A percentile compares a stretch with the other conserved stretches of the same genome.
Conservation (phyloP, 2,888 invertebrate genomes). For the Nomada fucata region DNA sequence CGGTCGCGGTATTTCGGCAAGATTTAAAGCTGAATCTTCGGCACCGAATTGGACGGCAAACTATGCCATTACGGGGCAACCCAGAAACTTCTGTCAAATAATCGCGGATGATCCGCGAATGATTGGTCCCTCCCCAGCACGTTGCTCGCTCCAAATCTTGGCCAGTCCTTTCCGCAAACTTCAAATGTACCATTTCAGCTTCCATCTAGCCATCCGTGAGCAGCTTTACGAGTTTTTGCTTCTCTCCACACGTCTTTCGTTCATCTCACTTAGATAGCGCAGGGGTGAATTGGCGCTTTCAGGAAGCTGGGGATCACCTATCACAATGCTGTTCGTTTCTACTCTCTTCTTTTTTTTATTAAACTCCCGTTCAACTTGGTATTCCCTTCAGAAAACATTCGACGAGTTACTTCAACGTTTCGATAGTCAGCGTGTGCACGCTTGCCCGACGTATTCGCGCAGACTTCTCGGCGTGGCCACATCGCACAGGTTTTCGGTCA, state of each 20-base stretch:
- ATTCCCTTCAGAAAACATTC: too few relatives aligned
- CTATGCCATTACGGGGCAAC: slow-evolving; percentile 62
- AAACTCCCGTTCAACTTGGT: neutral
- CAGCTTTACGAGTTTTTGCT: slow-evolving; percentile 10
- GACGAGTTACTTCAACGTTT: too few relatives aligned
- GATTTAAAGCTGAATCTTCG: neutral
- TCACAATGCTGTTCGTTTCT: too few relatives aligned
- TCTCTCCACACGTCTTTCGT: neutral
- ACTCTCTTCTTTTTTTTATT: too few relatives aligned
- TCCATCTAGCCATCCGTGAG: neutral
- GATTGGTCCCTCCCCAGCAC: slow-evolving; percentile 7
- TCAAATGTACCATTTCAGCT: slow-evolving; percentile 8
- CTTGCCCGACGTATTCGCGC: too few relatives aligned
- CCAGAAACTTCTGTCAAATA: slow-evolving; percentile 66
- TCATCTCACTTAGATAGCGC: neutral
- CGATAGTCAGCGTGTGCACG: too few relatives aligned
- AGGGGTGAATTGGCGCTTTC: neutral
- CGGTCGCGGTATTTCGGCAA: neutral
- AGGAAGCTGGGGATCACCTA: neutral
- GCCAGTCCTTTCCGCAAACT: slow-evolving; percentile 37
- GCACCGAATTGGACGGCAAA: slow-evolving; percentile 54
- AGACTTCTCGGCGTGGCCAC: too few relatives aligned
- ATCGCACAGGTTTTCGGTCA: too few relatives aligned
- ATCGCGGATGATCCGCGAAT: slow-evolving; percentile 71
- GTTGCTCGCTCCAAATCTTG: slow-evolving; percentile 53